phyloP scores from a whole-genome alignment of 2,797 vertebrate genomes.

The Clangula hyemalis region DNA sequence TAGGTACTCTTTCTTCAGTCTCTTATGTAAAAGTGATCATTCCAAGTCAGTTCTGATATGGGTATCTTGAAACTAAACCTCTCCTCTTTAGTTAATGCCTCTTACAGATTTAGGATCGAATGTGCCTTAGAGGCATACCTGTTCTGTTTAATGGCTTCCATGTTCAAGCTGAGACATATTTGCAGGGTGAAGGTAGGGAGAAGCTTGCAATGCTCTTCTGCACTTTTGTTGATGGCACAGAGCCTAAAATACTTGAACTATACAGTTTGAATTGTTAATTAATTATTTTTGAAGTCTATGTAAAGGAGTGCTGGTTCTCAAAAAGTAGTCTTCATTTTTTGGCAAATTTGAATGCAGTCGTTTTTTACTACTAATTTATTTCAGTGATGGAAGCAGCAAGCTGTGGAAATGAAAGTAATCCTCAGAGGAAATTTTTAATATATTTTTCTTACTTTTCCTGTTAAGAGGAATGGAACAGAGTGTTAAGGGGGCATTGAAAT shows the following conservation, averaged over 20 bases:
- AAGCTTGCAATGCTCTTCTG: neutral
- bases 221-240: neutral
- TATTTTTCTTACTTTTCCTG: neutral
- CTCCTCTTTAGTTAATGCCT: neutral
- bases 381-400: conserved; percentile 10
- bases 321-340: neutral
- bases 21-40: neutral
- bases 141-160: neutral
- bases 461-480: neutral
- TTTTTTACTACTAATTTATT: conserved; percentile 16
- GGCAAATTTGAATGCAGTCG: neutral
- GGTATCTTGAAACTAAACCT: neutral
- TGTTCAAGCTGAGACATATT: neutral
- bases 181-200: neutral
- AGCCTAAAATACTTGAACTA: conserved; percentile 6
- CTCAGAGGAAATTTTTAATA: conserved; percentile 4
- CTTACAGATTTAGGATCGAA: neutral
- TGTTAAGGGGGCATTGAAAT: conserved; percentile 1
- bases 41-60: neutral
- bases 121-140: conserved; percentile 5
- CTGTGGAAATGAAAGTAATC: conserved; percentile 37
- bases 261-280: neutral
- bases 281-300: neutral
- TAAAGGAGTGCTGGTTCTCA: neutral
- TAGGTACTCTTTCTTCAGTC: neutral